Evolutionary conservation across 1,140 invertebrate species (phyloP).

Genomic region (Holcopasites calliopsidis): DNA sequence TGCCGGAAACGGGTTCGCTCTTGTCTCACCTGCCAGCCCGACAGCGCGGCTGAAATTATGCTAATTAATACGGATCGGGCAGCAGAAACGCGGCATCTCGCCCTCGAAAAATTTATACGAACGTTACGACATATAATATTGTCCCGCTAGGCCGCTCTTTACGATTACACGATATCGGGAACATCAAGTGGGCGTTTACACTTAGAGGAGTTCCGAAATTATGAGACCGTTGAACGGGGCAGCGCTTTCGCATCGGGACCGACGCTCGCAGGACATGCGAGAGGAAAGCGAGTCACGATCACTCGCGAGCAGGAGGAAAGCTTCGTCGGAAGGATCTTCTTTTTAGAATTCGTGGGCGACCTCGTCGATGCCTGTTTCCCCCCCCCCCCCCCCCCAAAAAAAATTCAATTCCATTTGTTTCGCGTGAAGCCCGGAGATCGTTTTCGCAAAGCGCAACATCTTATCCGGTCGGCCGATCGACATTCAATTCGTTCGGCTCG

Average conservation of each 20-base stretch:
- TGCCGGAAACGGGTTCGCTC: constrained; percentile 41
- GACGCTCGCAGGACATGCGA: background rate
- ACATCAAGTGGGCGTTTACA: constrained; percentile 29
- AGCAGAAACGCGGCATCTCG: background rate
- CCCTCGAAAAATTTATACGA: constrained; percentile 19
- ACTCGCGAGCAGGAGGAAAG: background rate
- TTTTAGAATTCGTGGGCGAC: background rate
- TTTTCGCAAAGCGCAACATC: no score
- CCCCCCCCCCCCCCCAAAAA: background rate
- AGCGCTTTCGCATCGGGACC: background rate
- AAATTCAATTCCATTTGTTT: no score
- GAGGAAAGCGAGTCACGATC: background rate
- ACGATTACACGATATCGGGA: constrained; percentile 31
- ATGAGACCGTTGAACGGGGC: background rate
- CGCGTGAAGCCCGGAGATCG: no score
- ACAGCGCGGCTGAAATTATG: constrained; percentile 40
- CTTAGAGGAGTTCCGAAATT: constrained; percentile 34
- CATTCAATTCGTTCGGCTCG: constrained; percentile 23
- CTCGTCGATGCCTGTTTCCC: background rate
- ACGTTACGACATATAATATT: constrained; percentile 20
- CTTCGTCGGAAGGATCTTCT: no score
- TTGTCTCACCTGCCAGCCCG: constrained; percentile 38
- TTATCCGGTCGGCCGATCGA: background rate
- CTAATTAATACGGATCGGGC: constrained; percentile 42
- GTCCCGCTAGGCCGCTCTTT: constrained; percentile 11